These are phyloP conservation scores for Drosophila kanekoi DNA, from an alignment of 2,888 invertebrate genomes.

Conservation along the genomic window DNA sequence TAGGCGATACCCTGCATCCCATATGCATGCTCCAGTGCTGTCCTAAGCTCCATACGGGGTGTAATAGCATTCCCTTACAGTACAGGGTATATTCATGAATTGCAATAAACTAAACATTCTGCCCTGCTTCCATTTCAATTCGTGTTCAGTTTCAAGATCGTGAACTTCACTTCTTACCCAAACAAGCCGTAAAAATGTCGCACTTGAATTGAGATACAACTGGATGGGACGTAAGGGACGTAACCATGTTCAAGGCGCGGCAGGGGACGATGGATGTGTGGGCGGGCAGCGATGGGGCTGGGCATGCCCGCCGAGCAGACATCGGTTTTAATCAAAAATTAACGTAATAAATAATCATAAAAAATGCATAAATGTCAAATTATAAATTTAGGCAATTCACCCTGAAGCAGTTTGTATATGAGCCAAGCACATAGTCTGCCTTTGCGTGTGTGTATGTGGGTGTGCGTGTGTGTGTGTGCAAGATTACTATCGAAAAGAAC, in stretches of 20 bases:
- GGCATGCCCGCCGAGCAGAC: conserved; percentile 20
- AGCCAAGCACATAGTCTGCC: conserved; percentile 3
- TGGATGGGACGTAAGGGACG: conserved; percentile 1
- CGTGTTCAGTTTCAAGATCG: conserved; percentile 39
- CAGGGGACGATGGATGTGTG: neutral
- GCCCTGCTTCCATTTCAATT: neutral
- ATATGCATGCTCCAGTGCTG: no score
- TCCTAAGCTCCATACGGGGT: no score
- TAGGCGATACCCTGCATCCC: no score
- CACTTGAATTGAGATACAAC: conserved; percentile 38
- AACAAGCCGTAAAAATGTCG: conserved; percentile 30
- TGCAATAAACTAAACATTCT: neutral
- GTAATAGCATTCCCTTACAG: neutral
- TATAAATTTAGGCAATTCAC: conserved; percentile 52
- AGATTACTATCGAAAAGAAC: conserved; percentile 1
- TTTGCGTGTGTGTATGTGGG: neutral
- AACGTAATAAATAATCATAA: conserved; percentile 70
- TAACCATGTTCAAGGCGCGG: neutral
- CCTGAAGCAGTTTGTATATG: conserved; percentile 21
- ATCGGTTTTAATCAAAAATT: conserved; percentile 66
- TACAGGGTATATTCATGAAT: neutral
- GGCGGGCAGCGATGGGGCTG: neutral
- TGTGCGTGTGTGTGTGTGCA: conserved; percentile 3
- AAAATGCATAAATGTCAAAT: conserved; percentile 71
- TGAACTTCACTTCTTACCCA: conserved; percentile 23